phyloP scores from a whole-genome alignment of 2,113 vertebrate species.

The Dascyllus trimaculatus region DNA sequence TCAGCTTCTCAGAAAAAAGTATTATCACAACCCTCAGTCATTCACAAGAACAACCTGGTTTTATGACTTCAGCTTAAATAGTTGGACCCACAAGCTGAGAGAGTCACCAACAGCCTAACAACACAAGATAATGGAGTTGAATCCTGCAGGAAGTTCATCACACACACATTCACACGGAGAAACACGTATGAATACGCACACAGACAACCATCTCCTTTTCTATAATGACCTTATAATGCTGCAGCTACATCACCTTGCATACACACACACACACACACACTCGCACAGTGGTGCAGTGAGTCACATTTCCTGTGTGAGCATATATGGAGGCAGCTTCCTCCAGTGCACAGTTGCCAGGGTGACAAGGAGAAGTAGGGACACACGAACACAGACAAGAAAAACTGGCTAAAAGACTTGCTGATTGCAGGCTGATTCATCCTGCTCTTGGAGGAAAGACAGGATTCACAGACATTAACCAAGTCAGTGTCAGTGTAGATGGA shows the following conservation, averaged over 20 bases:
- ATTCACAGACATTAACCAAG: constrained; percentile 48
- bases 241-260: constrained; percentile 41
- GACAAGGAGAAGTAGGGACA: constrained; percentile 65
- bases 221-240: constrained; percentile 27
- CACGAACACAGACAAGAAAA: constrained; percentile 42
- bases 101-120: constrained; percentile 16
- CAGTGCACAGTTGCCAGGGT: constrained; percentile 77
- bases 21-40: neutral
- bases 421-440: constrained; percentile 57
- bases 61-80: constrained; percentile 28
- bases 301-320: constrained; percentile 71
- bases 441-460: constrained; percentile 35
- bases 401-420: constrained; percentile 51
- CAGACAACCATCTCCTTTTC: constrained; percentile 17
- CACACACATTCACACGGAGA: neutral
- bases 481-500: neutral
- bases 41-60: constrained; percentile 20
- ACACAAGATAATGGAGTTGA: constrained; percentile 12
- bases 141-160: constrained; percentile 37
- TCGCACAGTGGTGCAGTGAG: constrained; percentile 36
- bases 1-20: neutral
- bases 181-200: neutral
- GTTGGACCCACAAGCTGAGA: constrained; percentile 3
- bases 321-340: constrained; percentile 72
- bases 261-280: constrained; percentile 27